Evolutionary conservation across 2,113 vertebrate genomes (phyloP), one percentile per base, ranked within the genome.

Genomic region (Grallaria varia): DNA sequence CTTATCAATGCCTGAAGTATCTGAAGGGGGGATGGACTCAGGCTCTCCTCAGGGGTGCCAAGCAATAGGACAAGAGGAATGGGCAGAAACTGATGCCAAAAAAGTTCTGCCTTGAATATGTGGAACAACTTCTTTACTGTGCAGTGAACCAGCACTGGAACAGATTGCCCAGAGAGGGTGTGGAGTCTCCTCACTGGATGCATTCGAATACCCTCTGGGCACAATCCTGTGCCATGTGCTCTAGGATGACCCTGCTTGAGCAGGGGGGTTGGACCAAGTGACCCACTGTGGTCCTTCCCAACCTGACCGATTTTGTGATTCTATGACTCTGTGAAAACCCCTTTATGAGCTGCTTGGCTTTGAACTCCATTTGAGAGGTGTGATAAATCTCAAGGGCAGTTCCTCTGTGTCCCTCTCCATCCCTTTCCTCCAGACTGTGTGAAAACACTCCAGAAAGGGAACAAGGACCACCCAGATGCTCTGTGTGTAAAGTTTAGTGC

Each of bases 401-500:
- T 89, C 35, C 30, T 63, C 23, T 66, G 2, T 31, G 21, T 73
- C 44, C 18, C 24, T 62, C 10, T 40, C 35, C 18, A 52, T 21
- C 15, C 7, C 14, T 37, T 89, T 53, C 15, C 73, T 72, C 62
- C n/a, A 95, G 30, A 47, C 14, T 30, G 49, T 50, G 45, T 42
- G 39, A 74, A 63, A 95, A 49, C 28, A 55, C 27, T 44, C 66
- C 56, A 72, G 25, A 87, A 77, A 4, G 1, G 9, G 39, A 86
- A 3, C 10, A 6, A 83, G 55, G 80, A 47, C 39, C 69, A 33
- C 39, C 27, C 42, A 31, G 67, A 53, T 4, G 7, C 22, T 71
- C 35, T 12, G 10, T 4, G 1, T 39, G 11, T 40, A 15, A 17
- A 11, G 12, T 31, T 45, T 8, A 0, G 0, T 35, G 62, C 40